Base-by-base conservation (phyloP, 2,113 vertebrate genomes). In the Perca fluviatilis region DNA sequence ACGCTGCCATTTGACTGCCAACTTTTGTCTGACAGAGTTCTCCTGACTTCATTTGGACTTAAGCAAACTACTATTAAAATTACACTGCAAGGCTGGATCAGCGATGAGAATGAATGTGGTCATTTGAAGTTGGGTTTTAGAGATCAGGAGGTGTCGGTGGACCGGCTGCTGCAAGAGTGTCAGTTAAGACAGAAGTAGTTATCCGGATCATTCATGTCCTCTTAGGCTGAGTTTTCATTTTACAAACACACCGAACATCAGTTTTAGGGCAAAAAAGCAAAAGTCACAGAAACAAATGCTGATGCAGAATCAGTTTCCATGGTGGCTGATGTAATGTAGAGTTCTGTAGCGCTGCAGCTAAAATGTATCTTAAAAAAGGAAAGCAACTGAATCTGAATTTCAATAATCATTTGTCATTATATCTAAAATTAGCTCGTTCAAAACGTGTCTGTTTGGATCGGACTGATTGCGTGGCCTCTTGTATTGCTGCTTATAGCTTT, bases 71-170 rank as follows among this genome's bases (percentile, higher is more conserved):
- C 12, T 47, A 2, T 81, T 21, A 47, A 0, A 7, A 5, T 84
- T 0, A 0, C 10, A 13, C 74, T 84, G 19, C 4, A 50, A 3
- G 53, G 74, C 58, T 84, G 86, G 82, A 66, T 25, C 47, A 66
- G 46, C 46, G 64, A 79, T 50, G 33, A 0, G 8, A 0, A 8
- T 13, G 25, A 65, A 56, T 88, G 86, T 75, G 86, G 86, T 0
- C 86, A 88, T 54, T 27, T 88, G 67, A 21, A 47, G 56, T 0
- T 80, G 49, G 56, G 80, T 4, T 83, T 57, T 56, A 57, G 49
- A 51, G 27, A 46, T 0, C 0, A 16, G 1, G 13, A 56, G 60
- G 18, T 30, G 7, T 63, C 77, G 6, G 80, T 87, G 72, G 56
- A 72, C 19, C 0, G 1, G 47, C 60, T 87, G 36, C 27, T 83